phyloP scores from a whole-genome alignment of 1,140 invertebrate genomes.

The Drosophila ananassae region DNA sequence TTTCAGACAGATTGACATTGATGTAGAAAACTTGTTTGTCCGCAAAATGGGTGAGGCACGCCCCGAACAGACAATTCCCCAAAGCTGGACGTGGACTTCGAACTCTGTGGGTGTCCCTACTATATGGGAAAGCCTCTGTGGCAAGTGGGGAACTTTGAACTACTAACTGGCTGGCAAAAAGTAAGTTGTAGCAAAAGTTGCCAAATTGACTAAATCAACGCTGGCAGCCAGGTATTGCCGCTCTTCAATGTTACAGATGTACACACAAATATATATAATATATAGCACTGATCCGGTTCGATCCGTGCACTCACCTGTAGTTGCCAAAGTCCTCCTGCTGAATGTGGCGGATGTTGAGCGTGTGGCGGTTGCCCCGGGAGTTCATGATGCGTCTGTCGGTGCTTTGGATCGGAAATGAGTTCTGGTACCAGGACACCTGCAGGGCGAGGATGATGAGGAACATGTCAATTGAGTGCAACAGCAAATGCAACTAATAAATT shows the following conservation, averaged over 20 bases:
- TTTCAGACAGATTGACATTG: conserved; percentile 83
- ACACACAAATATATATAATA: background rate
- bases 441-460: conserved; percentile 11
- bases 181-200: conserved; percentile 69
- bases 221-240: conserved; percentile 37
- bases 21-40: conserved; percentile 80
- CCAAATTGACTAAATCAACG: conserved; percentile 77
- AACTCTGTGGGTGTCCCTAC: conserved; percentile 3
- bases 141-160: conserved; percentile 46
- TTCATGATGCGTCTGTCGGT: conserved; percentile 87
- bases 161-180: conserved; percentile 61
- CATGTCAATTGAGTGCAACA: conserved; percentile 20
- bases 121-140: conserved; percentile 22
- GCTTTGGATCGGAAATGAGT: conserved; percentile 87
- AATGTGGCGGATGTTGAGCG: conserved; percentile 87
- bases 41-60: conserved; percentile 63
- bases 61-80: conserved; percentile 39
- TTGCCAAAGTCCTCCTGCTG: conserved; percentile 88
- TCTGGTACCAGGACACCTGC: conserved; percentile 88
- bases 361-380: conserved; percentile 87
- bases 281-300: conserved; percentile 4
- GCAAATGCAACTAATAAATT: conserved; percentile 50
- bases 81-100: conserved; percentile 31
- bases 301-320: conserved; percentile 85
- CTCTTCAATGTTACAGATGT: conserved; percentile 11